Evolutionary conservation across 2,888 invertebrate genomes (phyloP), one percentile per base, ranked within the genome.

Genomic region (Drosophila dives): DNA sequence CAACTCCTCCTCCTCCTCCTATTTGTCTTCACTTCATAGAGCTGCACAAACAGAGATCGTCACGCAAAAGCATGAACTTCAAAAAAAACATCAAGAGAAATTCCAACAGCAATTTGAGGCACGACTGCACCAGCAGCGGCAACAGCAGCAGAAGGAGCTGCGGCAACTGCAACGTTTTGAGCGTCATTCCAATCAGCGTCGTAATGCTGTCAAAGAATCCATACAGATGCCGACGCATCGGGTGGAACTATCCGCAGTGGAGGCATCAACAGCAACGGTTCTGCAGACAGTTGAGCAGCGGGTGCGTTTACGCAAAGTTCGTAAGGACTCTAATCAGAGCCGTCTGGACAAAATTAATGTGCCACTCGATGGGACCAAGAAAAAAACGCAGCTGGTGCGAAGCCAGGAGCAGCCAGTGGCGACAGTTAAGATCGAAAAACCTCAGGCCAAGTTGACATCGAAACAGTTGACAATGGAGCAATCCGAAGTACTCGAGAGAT

Each of bases 231-330:
- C 58, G 0, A 3, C 72, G 55, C 64, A 45, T 0, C 53, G 72
- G 0, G 77, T 77, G 50, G 7, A 8, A 15, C 26, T 73, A 38
- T 79, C 83, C 1, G 78, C 78, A 6, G 68, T 75, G 40, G 75
- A 70, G 2, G 75, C 74, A 17, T 66, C 72, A 12, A 68, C 75
- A 8, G 75, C 74, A 3, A 61, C 83, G 0, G 15, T n/a, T n/a
- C n/a, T 8, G 5, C 10, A 55, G 2, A 33, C 34, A 1, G 15
- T 48, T 7, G 62, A 63, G 26, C 8, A 56, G 32, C 38, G 63
- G 12, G 32, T 38, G 4, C 64, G 66, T 1, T 54, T n/a, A 0
- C 42, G 66, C 17, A 61, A 50, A 7, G 2, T 61, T 53, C 77
- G 42, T 20, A 69, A 51, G 50, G 63, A 72, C 1, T 17, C 40